Evolutionary conservation across 30 jellyfish, hydroid and myxozoan genomes (phyloP).

Genomic region (Clytia hemisphaerica): DNA sequence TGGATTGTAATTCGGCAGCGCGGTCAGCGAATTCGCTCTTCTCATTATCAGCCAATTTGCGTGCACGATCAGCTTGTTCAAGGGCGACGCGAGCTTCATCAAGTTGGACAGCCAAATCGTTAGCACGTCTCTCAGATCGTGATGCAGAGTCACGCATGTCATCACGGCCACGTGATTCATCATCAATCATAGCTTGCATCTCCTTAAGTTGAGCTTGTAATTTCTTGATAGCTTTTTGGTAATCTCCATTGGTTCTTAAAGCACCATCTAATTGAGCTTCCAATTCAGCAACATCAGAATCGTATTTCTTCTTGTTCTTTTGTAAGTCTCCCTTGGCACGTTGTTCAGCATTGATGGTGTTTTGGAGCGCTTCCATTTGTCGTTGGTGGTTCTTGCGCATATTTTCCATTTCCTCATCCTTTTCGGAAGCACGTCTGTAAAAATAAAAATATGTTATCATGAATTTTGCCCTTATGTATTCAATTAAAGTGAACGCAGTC

Average conservation of each 20-base stretch:
- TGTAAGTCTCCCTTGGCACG: constrained; percentile 67
- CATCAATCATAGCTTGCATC: constrained; percentile 89
- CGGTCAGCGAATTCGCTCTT: constrained; percentile 83
- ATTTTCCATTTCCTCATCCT: constrained; percentile 87
- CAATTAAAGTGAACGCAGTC: no score
- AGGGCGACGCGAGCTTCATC: constrained; percentile 87
- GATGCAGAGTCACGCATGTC: constrained; percentile 71
- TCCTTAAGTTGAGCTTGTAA: constrained; percentile 95
- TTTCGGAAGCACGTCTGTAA: no score
- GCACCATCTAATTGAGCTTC: constrained; percentile 86
- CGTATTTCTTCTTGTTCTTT: constrained; percentile 82
- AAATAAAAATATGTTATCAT: no score
- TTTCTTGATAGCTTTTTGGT: constrained; percentile 84
- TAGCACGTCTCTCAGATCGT: constrained; percentile 85
- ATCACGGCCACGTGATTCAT: constrained; percentile 93
- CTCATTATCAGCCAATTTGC: constrained; percentile 90
- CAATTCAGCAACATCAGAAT: constrained; percentile 77
- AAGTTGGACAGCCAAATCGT: constrained; percentile 84
- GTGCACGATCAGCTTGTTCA: constrained; percentile 92
- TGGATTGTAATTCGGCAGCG: constrained; percentile 65
- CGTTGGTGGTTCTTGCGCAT: constrained; percentile 96
- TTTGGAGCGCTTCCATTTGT: constrained; percentile 88
- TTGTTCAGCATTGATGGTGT: constrained; percentile 73
- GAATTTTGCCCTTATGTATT: no score
- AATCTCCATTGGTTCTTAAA: constrained; percentile 75